A percentile compares a stretch with the other conserved stretches of the same genome.
Conservation (phyloP, 2,888 invertebrate species). For the Drosophila setosimentum region DNA sequence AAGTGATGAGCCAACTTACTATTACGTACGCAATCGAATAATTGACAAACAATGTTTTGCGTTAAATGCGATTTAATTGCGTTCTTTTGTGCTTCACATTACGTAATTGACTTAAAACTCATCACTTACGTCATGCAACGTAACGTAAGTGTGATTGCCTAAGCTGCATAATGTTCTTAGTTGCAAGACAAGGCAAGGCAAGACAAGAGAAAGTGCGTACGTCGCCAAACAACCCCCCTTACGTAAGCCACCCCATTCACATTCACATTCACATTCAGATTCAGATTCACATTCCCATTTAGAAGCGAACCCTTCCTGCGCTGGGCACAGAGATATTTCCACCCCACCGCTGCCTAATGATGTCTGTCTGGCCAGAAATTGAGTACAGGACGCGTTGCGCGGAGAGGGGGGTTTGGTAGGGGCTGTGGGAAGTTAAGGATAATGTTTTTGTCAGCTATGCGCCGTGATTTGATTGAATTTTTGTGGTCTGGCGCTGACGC, state of each 20-base stretch:
- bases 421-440: conserved; percentile 18
- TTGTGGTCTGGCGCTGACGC: conserved; percentile 62
- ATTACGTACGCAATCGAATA: background rate
- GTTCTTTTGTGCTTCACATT: background rate
- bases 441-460: conserved; percentile 64
- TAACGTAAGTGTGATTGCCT: background rate
- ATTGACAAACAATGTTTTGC: rapidly evolving
- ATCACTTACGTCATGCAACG: too few relatives aligned
- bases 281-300: background rate
- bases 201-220: background rate
- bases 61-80: background rate
- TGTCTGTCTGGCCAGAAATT: conserved; percentile 39
- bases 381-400: conserved; percentile 6
- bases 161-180: too few relatives aligned
- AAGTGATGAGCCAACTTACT: background rate
- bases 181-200: too few relatives aligned
- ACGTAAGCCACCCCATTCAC: conserved; percentile 9
- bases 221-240: background rate
- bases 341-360: conserved; percentile 47
- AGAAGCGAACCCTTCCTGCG: conserved; percentile 3
- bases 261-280: background rate
- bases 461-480: conserved; percentile 77
- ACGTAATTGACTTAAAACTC: too few relatives aligned
- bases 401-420: background rate
- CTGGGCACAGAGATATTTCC: conserved; percentile 5